Conservation (phyloP, 2,113 vertebrate genomes). For the Megaleporinus macrocephalus region DNA sequence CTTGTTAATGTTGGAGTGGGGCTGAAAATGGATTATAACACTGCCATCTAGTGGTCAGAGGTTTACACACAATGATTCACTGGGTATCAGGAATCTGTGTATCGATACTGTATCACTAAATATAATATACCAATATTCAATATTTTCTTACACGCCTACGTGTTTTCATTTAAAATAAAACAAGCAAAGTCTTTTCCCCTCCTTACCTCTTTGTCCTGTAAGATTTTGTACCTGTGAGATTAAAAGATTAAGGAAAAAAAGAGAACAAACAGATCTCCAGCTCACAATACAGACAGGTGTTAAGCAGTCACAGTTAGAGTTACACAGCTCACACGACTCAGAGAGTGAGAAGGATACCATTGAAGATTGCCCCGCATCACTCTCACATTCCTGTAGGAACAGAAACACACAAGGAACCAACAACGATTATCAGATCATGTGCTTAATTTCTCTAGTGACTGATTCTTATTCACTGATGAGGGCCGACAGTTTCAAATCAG, state of each 20-base stretch:
- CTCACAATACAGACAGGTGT: too few relatives aligned
- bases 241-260: constrained; percentile 61
- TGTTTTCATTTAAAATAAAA: background rate
- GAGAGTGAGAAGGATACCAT: constrained; percentile 73
- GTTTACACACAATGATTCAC: too few relatives aligned
- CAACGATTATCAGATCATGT: too few relatives aligned
- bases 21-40: too few relatives aligned
- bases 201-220: constrained; percentile 77
- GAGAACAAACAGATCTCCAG: background rate
- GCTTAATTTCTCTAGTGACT: background rate
- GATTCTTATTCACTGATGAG: background rate
- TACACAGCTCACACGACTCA: background rate
- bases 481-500: background rate
- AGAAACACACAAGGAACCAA: constrained; percentile 5
- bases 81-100: too few relatives aligned
- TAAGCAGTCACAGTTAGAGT: too few relatives aligned
- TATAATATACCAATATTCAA: too few relatives aligned
- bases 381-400: constrained; percentile 69
- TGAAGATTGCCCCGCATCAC: constrained; percentile 76
- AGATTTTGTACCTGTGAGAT: constrained; percentile 73
- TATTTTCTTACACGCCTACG: background rate
- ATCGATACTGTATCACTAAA: too few relatives aligned
- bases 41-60: too few relatives aligned
- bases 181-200: background rate
- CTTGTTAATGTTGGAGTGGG: too few relatives aligned